Conservation (phyloP, 1,140 invertebrate species). For the Bicyclus anynana region DNA sequence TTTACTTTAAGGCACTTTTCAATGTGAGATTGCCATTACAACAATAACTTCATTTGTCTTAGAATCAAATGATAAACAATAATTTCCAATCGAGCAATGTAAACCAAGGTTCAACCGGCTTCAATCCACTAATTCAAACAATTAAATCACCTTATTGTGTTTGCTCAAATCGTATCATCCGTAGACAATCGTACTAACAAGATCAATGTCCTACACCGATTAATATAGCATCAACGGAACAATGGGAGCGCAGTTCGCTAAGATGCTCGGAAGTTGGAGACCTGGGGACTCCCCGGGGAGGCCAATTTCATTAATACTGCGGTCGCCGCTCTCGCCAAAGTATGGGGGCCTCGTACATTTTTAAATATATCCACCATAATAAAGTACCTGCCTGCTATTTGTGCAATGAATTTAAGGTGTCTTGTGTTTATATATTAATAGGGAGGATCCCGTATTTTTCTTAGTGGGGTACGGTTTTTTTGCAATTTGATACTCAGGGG, state of each 20-base stretch:
- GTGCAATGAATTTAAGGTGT: conserved; percentile 56
- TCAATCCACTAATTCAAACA: background rate
- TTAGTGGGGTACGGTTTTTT: conserved; percentile 7
- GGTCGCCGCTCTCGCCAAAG: conserved; percentile 32
- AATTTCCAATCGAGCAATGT: background rate
- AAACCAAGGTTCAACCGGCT: background rate
- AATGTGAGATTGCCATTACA: too few relatives aligned
- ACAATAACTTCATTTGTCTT: too few relatives aligned
- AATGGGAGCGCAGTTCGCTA: conserved; percentile 25
- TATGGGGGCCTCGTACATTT: conserved; percentile 49
- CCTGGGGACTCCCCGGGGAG: conserved; percentile 48
- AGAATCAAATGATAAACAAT: too few relatives aligned
- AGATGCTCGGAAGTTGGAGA: conserved; percentile 26
- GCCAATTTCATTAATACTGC: conserved; percentile 70
- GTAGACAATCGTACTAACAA: background rate
- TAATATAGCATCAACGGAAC: conserved; percentile 25
- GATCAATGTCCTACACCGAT: conserved; percentile 8
- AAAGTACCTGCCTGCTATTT: conserved; percentile 59
- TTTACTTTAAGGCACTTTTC: too few relatives aligned
- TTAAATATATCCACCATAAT: conserved; percentile 65
- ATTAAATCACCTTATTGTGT: background rate
- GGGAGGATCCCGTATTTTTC: background rate
- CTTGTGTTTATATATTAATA: conserved; percentile 12
- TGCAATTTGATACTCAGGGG: background rate
- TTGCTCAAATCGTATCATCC: background rate